Base-by-base conservation (phyloP, 2,888 invertebrate genomes). In the Eilema depressum region DNA sequence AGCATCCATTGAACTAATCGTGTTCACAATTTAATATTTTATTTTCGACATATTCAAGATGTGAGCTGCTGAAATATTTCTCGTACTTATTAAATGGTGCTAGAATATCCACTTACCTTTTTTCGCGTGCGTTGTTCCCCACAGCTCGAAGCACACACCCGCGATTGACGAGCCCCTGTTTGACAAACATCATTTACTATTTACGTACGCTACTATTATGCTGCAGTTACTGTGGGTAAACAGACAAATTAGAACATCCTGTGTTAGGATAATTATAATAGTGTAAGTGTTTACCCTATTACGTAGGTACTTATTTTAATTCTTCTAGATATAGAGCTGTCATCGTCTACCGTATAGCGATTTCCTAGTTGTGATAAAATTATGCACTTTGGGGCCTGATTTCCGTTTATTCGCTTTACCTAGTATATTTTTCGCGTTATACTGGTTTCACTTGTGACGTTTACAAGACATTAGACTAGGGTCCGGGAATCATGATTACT, bases 121-220 rank as follows among this genome's bases (percentile, higher is more conserved):
- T n/a, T 63, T 68, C 66, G 63, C 82, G 77, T 75, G 77, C 71
- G 76, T 66, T 78, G 80, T 74, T 74, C 68, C 74, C 80, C 80
- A 73, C 82, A 68, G 77, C 79, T 81, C 75, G 60, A 68, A 76
- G 59, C 69, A 86, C 85, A 83, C 86, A 80, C 84, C 81, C 81
- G 76, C 79, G 66, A 69, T 76, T 76, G 83, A 74, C 87, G 75
- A 85, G 85, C 84, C 87, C 86, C 83, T 78, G 79, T 79, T 81
- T 80, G 83, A 74, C 80, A 83, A 84, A 84, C 78, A 78, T 77
- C 74, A 76, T 79, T 82, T 80, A 82, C 77, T 68, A 83, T 79
- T 63, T 77, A 76, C 75, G 60, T 63, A 33, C 66, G 28, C 63
- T 71, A 65, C 65, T 62, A 79, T 76, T 70, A 75, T 76, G 86